phyloP scores from a whole-genome alignment of 2,113 vertebrate genomes.

The Phrynosoma platyrhinos region DNA sequence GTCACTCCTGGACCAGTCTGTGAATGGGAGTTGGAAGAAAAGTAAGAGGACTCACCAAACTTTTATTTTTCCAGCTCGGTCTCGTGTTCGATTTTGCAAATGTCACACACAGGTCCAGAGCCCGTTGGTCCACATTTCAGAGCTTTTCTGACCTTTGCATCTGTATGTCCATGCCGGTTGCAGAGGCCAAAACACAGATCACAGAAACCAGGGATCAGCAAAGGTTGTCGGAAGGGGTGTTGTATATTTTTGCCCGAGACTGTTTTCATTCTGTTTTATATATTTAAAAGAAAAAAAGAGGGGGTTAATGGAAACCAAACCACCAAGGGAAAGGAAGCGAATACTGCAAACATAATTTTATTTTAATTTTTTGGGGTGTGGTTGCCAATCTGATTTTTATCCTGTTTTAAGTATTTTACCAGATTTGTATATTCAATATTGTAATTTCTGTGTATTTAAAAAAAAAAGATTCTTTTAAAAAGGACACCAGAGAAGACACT shows the following conservation, averaged over 20 bases:
- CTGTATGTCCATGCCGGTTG: neutral
- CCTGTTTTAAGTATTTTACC: slow-evolving; percentile 42
- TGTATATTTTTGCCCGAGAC: slow-evolving; percentile 13
- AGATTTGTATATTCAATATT: slow-evolving; percentile 48
- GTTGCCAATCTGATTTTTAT: slow-evolving; percentile 35
- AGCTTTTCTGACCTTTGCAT: neutral
- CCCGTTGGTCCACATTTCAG: no score
- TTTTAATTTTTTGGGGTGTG: slow-evolving; percentile 29
- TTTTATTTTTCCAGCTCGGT: neutral
- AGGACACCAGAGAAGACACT: neutral
- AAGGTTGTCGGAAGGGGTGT: neutral
- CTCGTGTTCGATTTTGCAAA: neutral
- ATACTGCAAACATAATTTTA: slow-evolving; percentile 20
- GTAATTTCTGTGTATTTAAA: slow-evolving; percentile 42
- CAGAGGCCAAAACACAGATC: neutral
- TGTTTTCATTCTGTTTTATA: slow-evolving; percentile 52
- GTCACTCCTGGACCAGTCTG: neutral
- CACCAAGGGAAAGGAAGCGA: slow-evolving; percentile 1
- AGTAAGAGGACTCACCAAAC: no score
- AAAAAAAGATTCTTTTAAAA: slow-evolving; percentile 2
- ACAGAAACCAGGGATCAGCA: neutral
- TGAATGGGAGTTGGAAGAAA: neutral
- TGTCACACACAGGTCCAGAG: neutral
- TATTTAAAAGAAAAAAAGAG: neutral
- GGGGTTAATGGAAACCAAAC: neutral